Percentiles rank a stretch among this genome's conserved stretches.
These are phyloP conservation scores for Spodoptera littoralis DNA, from an alignment of 2,888 invertebrate genomes.

Conservation along the genomic window DNA sequence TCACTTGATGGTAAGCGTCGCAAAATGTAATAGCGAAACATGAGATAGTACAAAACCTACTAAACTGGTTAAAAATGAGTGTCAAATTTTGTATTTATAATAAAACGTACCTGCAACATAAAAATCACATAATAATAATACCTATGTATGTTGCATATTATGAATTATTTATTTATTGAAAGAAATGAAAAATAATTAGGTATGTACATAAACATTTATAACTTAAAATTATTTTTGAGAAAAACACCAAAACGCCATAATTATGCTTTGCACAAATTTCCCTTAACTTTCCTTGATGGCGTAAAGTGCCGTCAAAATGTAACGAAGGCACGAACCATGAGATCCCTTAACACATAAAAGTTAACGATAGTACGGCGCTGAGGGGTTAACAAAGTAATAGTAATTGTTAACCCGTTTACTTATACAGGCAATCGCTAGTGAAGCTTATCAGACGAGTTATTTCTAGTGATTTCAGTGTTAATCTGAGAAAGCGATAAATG, in stretches of 20 bases:
- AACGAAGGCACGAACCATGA: conserved; percentile 11
- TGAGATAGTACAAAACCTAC: too few relatives aligned
- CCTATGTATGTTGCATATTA: too few relatives aligned
- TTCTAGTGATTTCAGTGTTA: conserved; percentile 17
- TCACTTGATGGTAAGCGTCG: too few relatives aligned
- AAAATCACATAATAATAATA: too few relatives aligned
- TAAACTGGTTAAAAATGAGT: too few relatives aligned
- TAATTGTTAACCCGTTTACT: conserved; percentile 38
- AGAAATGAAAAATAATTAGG: too few relatives aligned
- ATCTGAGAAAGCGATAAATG: background rate
- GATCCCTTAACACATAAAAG: conserved; percentile 33
- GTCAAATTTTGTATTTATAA: too few relatives aligned
- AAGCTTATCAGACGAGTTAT: conserved; percentile 26
- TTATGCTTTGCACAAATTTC: conserved; percentile 16
- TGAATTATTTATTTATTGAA: too few relatives aligned
- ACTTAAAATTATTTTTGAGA: too few relatives aligned
- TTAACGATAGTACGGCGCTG: conserved; percentile 32
- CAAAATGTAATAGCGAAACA: too few relatives aligned
- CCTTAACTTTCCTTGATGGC: conserved; percentile 27
- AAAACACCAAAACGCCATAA: conserved; percentile 5
- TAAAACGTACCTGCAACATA: too few relatives aligned
- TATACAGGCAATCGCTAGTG: conserved; percentile 41
- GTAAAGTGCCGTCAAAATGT: conserved; percentile 14
- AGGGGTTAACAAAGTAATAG: conserved; percentile 33
- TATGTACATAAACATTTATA: too few relatives aligned